phyloP scores from a whole-genome alignment of 2,797 vertebrate species.

The Macropus fuliginosus region DNA sequence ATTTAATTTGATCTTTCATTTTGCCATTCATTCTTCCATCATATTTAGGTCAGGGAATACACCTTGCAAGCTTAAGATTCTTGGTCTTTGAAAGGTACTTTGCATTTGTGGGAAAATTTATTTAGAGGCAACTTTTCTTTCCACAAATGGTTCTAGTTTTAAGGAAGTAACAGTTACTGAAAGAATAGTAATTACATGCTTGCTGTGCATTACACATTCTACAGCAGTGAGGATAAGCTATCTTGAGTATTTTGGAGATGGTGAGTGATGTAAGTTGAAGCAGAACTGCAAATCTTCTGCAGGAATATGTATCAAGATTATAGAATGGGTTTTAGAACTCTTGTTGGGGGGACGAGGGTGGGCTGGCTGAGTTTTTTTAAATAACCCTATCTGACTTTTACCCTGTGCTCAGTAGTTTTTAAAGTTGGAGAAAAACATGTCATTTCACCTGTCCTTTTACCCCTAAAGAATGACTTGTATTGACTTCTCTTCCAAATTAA shows the following conservation, averaged over 20 bases:
- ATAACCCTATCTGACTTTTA: conserved; percentile 78
- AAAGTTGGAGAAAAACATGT: conserved; percentile 81
- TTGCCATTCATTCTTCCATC: conserved; percentile 84
- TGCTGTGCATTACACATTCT: conserved; percentile 70
- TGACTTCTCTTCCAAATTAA: conserved; percentile 78
- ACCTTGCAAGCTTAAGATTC: conserved; percentile 72
- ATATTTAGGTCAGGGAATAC: conserved; percentile 79
- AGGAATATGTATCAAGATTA: too few relatives aligned
- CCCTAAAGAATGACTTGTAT: conserved; percentile 83
- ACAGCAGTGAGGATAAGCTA: conserved; percentile 63
- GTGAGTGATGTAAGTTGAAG: conserved; percentile 78
- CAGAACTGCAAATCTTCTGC: conserved; percentile 76
- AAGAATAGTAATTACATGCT: conserved; percentile 68
- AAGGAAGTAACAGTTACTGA: conserved; percentile 71
- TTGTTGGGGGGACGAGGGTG: conserved; percentile 68
- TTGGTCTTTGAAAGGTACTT: conserved; percentile 72
- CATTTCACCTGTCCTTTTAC: conserved; percentile 75
- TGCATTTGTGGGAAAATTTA: conserved; percentile 80
- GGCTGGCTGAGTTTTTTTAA: conserved; percentile 69
- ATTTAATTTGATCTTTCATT: conserved; percentile 82
- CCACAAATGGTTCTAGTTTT: conserved; percentile 72
- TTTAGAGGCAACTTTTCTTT: conserved; percentile 79
- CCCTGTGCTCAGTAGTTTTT: conserved; percentile 82
- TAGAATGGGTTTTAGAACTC: conserved; percentile 50
- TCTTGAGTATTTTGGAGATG: conserved; percentile 76